Conservation (phyloP, 2,888 invertebrate genomes). For the Keiferia lycopersicella region DNA sequence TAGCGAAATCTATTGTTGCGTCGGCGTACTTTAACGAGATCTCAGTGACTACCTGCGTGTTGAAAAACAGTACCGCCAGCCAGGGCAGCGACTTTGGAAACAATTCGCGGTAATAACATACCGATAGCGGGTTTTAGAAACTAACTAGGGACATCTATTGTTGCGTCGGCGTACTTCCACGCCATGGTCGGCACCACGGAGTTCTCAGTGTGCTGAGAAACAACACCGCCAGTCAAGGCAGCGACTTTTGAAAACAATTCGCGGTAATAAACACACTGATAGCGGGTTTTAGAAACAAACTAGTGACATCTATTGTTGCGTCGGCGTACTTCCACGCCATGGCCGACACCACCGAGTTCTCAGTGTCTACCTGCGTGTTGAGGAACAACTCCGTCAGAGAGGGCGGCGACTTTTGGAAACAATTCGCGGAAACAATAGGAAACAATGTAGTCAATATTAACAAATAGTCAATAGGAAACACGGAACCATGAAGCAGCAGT, state of each 20-base stretch:
- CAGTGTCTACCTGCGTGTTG: conserved; percentile 83
- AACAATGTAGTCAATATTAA: too few relatives aligned
- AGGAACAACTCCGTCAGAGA: conserved; percentile 63
- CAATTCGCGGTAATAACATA: conserved; percentile 54
- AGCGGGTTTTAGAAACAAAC: too few relatives aligned
- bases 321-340: too few relatives aligned
- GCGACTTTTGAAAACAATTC: conserved; percentile 50
- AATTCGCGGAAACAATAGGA: conserved; percentile 55
- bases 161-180: conserved; percentile 89
- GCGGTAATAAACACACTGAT: too few relatives aligned
- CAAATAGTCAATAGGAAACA: too few relatives aligned
- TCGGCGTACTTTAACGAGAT: too few relatives aligned
- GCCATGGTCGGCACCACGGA: conserved; percentile 87
- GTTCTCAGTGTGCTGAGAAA: conserved; percentile 82
- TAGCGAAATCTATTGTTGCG: too few relatives aligned
- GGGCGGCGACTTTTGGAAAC: conserved; percentile 48
- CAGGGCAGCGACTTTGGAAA: conserved; percentile 45
- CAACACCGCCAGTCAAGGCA: conserved; percentile 60
- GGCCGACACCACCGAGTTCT: conserved; percentile 86
- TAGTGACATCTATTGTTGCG: too few relatives aligned
- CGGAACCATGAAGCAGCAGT: too few relatives aligned
- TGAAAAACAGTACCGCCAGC: conserved; percentile 67
- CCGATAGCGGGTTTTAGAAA: too few relatives aligned
- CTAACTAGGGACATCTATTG: too few relatives aligned
- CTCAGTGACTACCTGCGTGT: conserved; percentile 83